phyloP scores from a whole-genome alignment of 2,888 invertebrate species.

The Adelognathus sp. region DNA sequence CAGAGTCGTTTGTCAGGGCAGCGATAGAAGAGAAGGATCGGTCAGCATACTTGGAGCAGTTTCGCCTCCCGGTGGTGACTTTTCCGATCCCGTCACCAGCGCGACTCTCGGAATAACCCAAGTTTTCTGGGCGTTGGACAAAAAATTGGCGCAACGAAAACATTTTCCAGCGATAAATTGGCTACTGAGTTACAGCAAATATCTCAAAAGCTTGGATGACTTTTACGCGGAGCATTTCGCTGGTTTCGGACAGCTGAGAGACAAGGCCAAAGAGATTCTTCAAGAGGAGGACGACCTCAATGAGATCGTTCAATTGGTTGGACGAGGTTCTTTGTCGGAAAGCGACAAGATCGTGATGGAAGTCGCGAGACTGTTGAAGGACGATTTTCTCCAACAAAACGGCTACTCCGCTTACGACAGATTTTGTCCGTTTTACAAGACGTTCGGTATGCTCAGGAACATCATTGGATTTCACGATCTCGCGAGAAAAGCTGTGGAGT shows the following conservation, averaged over 20 bases:
- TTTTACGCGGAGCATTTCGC: conserved; percentile 98
- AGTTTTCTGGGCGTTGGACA: conserved; percentile 99
- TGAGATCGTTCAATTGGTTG: conserved; percentile 99
- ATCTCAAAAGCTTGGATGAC: conserved; percentile 97
- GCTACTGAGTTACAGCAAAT: conserved; percentile 97
- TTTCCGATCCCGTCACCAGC: conserved; percentile 99
- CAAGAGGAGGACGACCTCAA: conserved; percentile 99
- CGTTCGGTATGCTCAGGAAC: conserved; percentile 98
- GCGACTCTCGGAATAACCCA: conserved; percentile 98
- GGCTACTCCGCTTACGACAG: conserved; percentile 94
- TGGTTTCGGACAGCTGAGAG: conserved; percentile 96
- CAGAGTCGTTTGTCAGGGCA: conserved; percentile 95
- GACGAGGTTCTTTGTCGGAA: conserved; percentile 98
- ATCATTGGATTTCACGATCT: conserved; percentile 98
- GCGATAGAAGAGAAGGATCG: conserved; percentile 97
- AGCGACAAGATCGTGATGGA: conserved; percentile 98
- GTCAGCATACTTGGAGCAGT: conserved; percentile 99
- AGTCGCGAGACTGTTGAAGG: conserved; percentile 97
- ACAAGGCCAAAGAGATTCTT: conserved; percentile 94
- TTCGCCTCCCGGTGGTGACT: conserved; percentile 99
- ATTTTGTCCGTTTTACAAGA: conserved; percentile 99
- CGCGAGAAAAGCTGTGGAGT: conserved; percentile 96
- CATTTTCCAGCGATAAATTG: conserved; percentile 99
- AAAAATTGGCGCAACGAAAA: conserved; percentile 98
- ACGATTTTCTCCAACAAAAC: conserved; percentile 99